Conservation (phyloP, 2,113 vertebrate genomes). For the Panthera tigris region DNA sequence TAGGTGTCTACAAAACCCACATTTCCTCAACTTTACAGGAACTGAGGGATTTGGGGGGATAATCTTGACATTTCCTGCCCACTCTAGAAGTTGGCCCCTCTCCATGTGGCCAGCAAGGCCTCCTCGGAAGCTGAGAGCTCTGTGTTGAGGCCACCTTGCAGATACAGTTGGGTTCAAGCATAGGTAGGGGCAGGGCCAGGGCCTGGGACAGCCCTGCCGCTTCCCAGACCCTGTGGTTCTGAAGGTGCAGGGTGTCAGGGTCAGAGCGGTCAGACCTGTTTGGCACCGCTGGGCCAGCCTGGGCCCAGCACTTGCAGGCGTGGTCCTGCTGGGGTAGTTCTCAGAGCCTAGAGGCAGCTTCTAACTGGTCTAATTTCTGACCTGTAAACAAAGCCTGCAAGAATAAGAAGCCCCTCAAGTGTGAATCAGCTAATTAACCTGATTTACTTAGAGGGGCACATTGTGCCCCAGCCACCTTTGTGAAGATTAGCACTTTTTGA, state of each 20-base stretch:
- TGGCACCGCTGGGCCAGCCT: background rate
- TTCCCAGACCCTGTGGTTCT: background rate
- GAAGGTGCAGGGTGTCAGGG: background rate
- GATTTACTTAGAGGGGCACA: background rate
- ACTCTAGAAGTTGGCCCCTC: background rate
- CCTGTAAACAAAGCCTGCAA: constrained; percentile 37
- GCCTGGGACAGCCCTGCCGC: background rate
- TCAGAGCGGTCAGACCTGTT: background rate
- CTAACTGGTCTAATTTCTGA: constrained; percentile 1
- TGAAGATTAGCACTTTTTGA: constrained; percentile 51
- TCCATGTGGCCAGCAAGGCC: background rate
- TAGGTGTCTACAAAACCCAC: background rate
- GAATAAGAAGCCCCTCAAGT: background rate
- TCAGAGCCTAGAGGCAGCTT: background rate
- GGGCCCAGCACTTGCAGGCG: background rate
- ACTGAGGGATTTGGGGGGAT: background rate
- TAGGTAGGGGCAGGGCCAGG: background rate
- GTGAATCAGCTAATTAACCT: constrained; percentile 2
- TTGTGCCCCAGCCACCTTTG: background rate
- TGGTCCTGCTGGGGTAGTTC: background rate
- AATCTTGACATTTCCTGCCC: background rate
- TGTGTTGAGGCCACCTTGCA: background rate
- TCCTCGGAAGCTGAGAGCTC: background rate
- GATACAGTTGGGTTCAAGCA: background rate
- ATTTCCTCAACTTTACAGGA: background rate